A percentile compares a stretch with the other conserved stretches of the same genome.
Evolutionary conservation across 2,113 vertebrate species (phyloP).

Genomic region (Cavia aperea): DNA sequence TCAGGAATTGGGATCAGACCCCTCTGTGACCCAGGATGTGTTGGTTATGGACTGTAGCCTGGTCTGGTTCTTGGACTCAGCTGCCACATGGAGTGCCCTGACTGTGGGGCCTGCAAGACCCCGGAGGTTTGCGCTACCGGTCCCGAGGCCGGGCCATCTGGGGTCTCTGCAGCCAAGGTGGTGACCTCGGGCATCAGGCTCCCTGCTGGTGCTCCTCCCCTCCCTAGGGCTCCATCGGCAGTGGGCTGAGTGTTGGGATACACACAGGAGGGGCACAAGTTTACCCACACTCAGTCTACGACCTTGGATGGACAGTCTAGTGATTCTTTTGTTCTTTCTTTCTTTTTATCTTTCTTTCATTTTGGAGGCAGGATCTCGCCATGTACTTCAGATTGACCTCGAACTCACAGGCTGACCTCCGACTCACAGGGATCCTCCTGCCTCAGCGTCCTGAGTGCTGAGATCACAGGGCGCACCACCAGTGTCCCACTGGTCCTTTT

Average conservation of each 20-base stretch:
- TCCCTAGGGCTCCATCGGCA: background rate
- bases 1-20: background rate
- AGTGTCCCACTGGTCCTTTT: background rate
- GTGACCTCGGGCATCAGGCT: background rate
- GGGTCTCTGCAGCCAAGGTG: background rate
- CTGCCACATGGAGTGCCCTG: background rate
- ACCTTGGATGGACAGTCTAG: background rate
- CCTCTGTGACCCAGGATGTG: background rate
- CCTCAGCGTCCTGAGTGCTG: background rate
- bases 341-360: background rate
- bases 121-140: no score
- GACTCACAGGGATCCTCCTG: background rate
- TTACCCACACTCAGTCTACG: background rate
- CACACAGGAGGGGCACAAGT: accelerated
- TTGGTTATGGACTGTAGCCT: background rate
- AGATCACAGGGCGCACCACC: background rate
- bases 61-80: background rate
- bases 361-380: background rate
- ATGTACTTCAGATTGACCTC: background rate
- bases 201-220: no score
- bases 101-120: no score
- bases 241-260: background rate
- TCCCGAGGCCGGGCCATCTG: no score
- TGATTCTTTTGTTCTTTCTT: background rate
- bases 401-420: background rate